Percentiles rank a stretch among this genome's conserved stretches.
Conservation (phyloP, 2,888 invertebrate genomes). For the Nephrocerus scutellatus region DNA sequence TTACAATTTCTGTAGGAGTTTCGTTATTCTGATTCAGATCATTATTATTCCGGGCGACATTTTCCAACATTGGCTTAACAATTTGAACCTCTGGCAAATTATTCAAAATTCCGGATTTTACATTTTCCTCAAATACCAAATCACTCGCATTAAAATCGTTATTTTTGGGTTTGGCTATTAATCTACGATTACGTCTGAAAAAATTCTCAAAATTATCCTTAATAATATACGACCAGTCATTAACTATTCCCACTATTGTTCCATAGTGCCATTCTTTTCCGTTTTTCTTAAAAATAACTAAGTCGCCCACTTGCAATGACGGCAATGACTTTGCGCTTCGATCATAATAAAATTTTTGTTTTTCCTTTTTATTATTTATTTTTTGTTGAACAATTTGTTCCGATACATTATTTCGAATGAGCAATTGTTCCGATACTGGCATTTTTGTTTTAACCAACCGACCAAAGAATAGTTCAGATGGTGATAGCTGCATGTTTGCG, state of each 20-base stretch:
- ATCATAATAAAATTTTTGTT: constrained; percentile 21
- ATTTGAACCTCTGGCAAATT: no score
- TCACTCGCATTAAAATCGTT: no score
- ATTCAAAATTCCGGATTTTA: no score
- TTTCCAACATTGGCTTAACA: no score
- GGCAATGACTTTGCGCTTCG: constrained; percentile 17
- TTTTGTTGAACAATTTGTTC: constrained; percentile 13
- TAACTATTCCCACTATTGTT: constrained; percentile 13
- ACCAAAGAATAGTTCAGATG: constrained; percentile 19
- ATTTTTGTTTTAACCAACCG: constrained; percentile 19
- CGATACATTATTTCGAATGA: constrained; percentile 12
- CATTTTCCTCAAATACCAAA: no score
- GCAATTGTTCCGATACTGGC: constrained; percentile 13
- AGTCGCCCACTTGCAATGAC: constrained; percentile 10
- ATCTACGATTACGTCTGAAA: constrained; percentile 13
- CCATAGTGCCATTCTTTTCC: constrained; percentile 22
- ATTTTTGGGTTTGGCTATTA: constrained; percentile 15
- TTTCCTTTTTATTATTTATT: constrained; percentile 15
- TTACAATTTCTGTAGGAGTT: no score
- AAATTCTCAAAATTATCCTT: constrained; percentile 15
- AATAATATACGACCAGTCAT: constrained; percentile 19
- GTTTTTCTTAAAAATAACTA: constrained; percentile 22
- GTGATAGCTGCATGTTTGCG: constrained; percentile 16
- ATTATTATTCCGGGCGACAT: no score
- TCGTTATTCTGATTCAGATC: no score